phyloP scores from a whole-genome alignment of 2,113 vertebrate species.

The Lates calcarifer region DNA sequence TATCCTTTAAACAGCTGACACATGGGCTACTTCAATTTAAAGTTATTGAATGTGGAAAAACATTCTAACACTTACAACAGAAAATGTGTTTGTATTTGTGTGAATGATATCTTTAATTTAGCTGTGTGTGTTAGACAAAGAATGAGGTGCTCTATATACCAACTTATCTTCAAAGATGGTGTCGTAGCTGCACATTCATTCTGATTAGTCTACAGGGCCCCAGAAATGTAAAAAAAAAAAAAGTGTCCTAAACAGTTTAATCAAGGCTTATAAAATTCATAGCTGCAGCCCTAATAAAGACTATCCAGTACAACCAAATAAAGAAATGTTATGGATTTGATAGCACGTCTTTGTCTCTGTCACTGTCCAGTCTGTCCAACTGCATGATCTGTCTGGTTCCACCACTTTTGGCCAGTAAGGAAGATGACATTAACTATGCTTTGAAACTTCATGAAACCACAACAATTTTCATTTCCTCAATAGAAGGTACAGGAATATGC shows the following conservation, averaged over 20 bases:
- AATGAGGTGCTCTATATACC: not conserved
- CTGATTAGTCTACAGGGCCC: not conserved
- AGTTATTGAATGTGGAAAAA: slow-evolving; percentile 59
- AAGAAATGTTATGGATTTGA: not conserved
- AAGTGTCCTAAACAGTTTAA: not conserved
- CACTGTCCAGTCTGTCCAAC: not conserved
- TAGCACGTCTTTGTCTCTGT: not conserved
- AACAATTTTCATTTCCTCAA: not conserved
- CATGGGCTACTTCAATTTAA: slow-evolving; percentile 46
- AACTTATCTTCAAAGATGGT: not conserved
- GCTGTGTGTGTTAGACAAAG: not conserved
- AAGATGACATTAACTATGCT: not conserved
- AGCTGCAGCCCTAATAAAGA: not conserved
- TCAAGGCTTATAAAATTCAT: not conserved
- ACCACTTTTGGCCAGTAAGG: not conserved
- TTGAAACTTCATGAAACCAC: not conserved
- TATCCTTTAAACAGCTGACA: slow-evolving; percentile 72
- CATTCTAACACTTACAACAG: slow-evolving; percentile 6
- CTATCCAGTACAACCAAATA: not conserved
- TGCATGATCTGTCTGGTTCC: not conserved
- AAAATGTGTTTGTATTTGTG: slow-evolving; percentile 28
- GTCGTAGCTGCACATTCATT: not conserved
- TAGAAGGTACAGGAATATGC: not conserved
- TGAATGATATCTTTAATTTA: slow-evolving; percentile 51
- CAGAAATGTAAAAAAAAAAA: not conserved